A percentile compares a stretch with the other conserved stretches of the same genome.
phyloP scores from a whole-genome alignment of 2,888 invertebrate genomes.

The Drosophila meridionalis region DNA sequence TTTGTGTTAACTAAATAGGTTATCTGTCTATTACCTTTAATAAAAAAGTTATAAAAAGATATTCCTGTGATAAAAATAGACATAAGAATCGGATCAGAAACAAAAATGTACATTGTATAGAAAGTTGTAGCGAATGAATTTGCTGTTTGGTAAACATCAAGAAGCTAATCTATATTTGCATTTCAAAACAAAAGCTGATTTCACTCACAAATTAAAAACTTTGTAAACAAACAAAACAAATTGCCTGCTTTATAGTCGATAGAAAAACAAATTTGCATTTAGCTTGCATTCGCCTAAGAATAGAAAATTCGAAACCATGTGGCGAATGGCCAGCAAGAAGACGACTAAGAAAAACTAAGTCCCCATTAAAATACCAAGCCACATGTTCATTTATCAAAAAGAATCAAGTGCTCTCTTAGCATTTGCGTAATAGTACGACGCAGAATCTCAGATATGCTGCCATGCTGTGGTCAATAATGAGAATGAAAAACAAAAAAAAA shows the following conservation, averaged over 20 bases:
- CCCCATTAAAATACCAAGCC: constrained; percentile 34
- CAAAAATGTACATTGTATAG: not conserved
- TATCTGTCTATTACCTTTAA: not conserved
- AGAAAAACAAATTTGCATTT: constrained; percentile 23
- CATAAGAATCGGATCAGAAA: not conserved
- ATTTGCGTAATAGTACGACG: constrained; percentile 56
- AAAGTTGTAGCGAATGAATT: not conserved
- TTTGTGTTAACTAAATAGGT: not conserved
- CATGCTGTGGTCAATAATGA: constrained; percentile 44
- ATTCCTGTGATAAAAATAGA: not conserved
- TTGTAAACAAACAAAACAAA: constrained; percentile 26
- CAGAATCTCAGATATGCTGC: constrained; percentile 43
- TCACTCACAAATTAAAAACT: constrained; percentile 13
- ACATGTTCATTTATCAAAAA: constrained; percentile 12
- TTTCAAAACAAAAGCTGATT: not conserved
- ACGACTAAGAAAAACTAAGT: not conserved
- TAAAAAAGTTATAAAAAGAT: not conserved
- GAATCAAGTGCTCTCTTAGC: constrained; percentile 31
- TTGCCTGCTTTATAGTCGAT: not conserved
- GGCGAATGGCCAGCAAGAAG: constrained; percentile 9
- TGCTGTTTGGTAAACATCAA: not conserved
- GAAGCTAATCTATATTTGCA: constrained; percentile 11
- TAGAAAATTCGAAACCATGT: constrained; percentile 13
- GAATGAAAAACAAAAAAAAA: not conserved
- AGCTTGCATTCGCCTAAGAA: constrained; percentile 20